These are phyloP conservation scores for Scaptomyza pallida DNA, from an alignment of 1,140 invertebrate species.

Conservation along the genomic window DNA sequence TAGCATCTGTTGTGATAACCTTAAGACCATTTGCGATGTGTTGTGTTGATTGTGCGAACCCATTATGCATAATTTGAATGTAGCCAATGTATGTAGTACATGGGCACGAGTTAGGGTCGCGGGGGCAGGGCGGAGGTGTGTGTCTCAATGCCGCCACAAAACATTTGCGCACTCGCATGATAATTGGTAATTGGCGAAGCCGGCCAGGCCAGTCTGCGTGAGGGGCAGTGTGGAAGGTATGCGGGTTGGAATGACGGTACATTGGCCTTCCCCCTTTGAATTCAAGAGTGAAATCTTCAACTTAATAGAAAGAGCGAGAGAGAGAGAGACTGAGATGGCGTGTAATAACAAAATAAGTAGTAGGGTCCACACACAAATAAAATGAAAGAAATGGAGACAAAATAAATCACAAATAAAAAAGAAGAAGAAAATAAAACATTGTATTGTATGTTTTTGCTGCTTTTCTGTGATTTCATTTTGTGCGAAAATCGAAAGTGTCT, in stretches of 20 bases:
- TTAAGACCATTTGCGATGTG: constrained; percentile 41
- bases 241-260: constrained; percentile 34
- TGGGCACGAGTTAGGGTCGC: background rate
- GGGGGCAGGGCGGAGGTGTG: background rate
- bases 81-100: background rate
- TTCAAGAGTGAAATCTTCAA: constrained; percentile 68
- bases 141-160: constrained; percentile 37
- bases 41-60: constrained; percentile 33
- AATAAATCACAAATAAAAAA: no score
- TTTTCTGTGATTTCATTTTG: constrained; percentile 54
- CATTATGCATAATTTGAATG: constrained; percentile 71
- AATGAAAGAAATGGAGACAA: background rate
- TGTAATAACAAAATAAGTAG: constrained; percentile 52
- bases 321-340: constrained; percentile 47
- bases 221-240: no score
- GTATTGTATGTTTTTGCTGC: constrained; percentile 29
- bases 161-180: constrained; percentile 46
- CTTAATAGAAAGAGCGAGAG: no score
- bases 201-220: no score
- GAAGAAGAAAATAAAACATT: constrained; percentile 2
- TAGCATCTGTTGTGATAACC: constrained; percentile 29
- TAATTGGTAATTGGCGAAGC: constrained; percentile 57
- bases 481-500: constrained; percentile 75
- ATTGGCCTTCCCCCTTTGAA: constrained; percentile 57
- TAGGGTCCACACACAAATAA: constrained; percentile 53